Conservation (phyloP, 2,888 invertebrate genomes). For the Miltochrista miniata region DNA sequence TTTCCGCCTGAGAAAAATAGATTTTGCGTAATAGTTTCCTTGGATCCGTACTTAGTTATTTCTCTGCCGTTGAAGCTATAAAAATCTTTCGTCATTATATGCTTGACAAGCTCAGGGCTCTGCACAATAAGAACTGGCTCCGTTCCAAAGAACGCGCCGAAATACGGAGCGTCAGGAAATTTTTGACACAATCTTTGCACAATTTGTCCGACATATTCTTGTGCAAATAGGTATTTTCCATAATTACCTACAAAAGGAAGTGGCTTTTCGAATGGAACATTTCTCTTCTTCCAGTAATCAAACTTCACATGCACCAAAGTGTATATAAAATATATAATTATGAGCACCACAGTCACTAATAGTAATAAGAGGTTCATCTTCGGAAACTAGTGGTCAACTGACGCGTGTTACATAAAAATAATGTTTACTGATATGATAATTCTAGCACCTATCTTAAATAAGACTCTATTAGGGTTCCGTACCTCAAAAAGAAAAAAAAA, state of each 20-base stretch:
- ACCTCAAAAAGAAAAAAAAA: too few relatives aligned
- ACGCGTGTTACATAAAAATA: too few relatives aligned
- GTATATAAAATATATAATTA: conserved; percentile 21
- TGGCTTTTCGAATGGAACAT: conserved; percentile 46
- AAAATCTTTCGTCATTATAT: conserved; percentile 52
- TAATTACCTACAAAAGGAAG: conserved; percentile 52
- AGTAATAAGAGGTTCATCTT: too few relatives aligned
- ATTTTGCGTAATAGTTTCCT: conserved; percentile 44
- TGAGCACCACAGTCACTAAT: too few relatives aligned
- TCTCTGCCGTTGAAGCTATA: conserved; percentile 57
- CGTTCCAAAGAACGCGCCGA: conserved; percentile 58
- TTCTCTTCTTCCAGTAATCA: conserved; percentile 50
- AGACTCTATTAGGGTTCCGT: too few relatives aligned
- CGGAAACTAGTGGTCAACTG: too few relatives aligned
- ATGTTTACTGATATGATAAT: too few relatives aligned
- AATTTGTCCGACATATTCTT: conserved; percentile 29
- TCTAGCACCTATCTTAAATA: too few relatives aligned
- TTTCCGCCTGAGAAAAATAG: conserved; percentile 55
- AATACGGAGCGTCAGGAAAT: conserved; percentile 46
- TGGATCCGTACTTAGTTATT: conserved; percentile 37
- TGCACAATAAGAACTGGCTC: conserved; percentile 54
- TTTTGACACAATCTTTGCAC: conserved; percentile 44
- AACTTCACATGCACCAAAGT: conserved; percentile 22
- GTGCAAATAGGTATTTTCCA: conserved; percentile 43
- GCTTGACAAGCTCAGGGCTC: conserved; percentile 52